Evolutionary conservation across 2,113 vertebrate species (phyloP).

Genomic region (Myrmophylax atrothorax): DNA sequence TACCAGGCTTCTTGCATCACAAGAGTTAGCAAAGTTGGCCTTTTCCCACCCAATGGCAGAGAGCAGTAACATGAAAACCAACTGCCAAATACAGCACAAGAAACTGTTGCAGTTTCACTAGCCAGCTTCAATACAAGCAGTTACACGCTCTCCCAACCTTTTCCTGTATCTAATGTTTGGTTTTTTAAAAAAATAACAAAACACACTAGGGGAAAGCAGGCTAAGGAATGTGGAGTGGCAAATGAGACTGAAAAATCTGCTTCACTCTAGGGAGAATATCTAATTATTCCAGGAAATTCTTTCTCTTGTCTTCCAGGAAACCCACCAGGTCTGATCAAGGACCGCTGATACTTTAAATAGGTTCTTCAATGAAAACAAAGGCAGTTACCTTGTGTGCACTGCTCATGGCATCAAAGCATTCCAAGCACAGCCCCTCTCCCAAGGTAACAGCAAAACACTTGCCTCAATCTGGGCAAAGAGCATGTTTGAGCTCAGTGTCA

Average conservation of each 20-base stretch:
- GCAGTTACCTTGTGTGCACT: conserved; percentile 37
- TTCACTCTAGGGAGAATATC: conserved; percentile 4
- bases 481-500: rapidly evolving
- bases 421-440: background rate
- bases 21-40: background rate
- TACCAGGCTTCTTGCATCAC: background rate
- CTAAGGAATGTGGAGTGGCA: conserved; percentile 1
- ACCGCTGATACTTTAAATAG: conserved; percentile 47
- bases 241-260: background rate
- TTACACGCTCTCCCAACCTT: background rate
- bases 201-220: background rate
- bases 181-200: background rate
- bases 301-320: conserved; percentile 62
- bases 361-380: conserved; percentile 47
- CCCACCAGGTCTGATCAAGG: conserved; percentile 47
- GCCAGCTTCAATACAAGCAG: background rate
- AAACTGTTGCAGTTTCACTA: background rate
- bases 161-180: background rate
- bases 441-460: background rate
- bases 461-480: background rate
- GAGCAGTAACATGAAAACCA: background rate
- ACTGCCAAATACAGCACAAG: background rate
- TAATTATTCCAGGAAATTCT: conserved; percentile 54
- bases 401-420: background rate
- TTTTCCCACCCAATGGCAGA: background rate